phyloP scores from a whole-genome alignment of 2,888 invertebrate genomes.

The Eupithecia inturbata region DNA sequence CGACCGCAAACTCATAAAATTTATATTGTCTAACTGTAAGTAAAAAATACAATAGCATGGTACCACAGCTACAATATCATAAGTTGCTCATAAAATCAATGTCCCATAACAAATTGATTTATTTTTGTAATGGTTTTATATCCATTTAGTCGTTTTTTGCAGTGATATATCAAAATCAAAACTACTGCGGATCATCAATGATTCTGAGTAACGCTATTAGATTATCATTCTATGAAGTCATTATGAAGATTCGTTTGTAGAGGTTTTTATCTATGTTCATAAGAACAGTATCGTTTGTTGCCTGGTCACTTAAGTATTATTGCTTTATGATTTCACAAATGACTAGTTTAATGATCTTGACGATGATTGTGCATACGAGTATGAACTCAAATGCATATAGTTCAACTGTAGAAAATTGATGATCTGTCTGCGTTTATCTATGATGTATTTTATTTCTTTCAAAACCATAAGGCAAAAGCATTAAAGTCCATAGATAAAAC shows the following conservation, averaged over 20 bases:
- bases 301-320: slow-evolving; percentile 17
- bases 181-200: slow-evolving; percentile 33
- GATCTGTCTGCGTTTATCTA: slow-evolving; percentile 6
- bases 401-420: not conserved
- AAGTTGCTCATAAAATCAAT: slow-evolving; percentile 27
- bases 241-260: slow-evolving; percentile 44
- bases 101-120: slow-evolving; percentile 46
- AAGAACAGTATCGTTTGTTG: slow-evolving; percentile 21
- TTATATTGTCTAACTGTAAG: slow-evolving; percentile 6
- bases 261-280: slow-evolving; percentile 35
- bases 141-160: slow-evolving; percentile 23
- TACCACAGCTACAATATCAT: not conserved
- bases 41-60: slow-evolving; percentile 13
- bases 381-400: slow-evolving; percentile 1
- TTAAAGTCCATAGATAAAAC: not conserved
- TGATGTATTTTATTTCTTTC: not conserved
- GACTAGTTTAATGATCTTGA: slow-evolving; percentile 15
- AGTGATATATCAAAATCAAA: slow-evolving; percentile 30
- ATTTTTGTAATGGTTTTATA: slow-evolving; percentile 46
- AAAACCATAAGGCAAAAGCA: not conserved
- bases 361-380: slow-evolving; percentile 12
- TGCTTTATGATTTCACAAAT: slow-evolving; percentile 25
- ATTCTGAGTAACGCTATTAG: slow-evolving; percentile 34
- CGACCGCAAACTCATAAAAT: slow-evolving; percentile 7
- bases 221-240: slow-evolving; percentile 40